phyloP scores from a whole-genome alignment of 2,888 invertebrate genomes.

The Lithodes maja region DNA sequence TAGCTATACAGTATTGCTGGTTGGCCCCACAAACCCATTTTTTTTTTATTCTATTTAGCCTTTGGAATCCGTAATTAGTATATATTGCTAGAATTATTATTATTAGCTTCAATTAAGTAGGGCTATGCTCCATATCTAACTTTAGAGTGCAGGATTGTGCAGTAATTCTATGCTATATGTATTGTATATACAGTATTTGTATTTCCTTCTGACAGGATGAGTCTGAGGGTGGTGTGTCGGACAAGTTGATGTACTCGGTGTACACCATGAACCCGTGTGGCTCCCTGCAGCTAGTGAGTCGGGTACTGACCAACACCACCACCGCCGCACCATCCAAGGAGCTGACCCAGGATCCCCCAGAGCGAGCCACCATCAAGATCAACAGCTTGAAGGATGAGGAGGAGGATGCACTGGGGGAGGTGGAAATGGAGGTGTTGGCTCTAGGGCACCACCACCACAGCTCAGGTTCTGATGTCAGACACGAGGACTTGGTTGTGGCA shows the following conservation, averaged over 20 bases:
- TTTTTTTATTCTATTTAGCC: no score
- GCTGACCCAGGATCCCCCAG: constrained; percentile 8
- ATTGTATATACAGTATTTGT: background rate
- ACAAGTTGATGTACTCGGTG: constrained; percentile 55
- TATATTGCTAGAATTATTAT: no score
- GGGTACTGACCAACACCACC: constrained; percentile 44
- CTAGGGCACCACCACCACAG: constrained; percentile 8
- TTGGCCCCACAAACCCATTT: no score
- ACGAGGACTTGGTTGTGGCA: constrained; percentile 48
- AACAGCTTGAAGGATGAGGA: constrained; percentile 35
- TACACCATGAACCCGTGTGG: constrained; percentile 60
- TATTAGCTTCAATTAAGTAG: no score
- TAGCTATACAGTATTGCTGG: no score
- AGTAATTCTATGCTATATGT: no score
- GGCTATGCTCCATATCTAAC: no score
- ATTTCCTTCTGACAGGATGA: constrained; percentile 31
- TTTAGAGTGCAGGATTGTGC: no score
- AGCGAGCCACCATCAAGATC: constrained; percentile 42
- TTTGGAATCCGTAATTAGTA: no score
- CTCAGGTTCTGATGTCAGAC: background rate
- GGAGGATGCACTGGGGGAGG: background rate
- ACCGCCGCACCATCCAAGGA: constrained; percentile 25
- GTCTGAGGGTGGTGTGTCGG: constrained; percentile 28
- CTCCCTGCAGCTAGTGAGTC: constrained; percentile 50
- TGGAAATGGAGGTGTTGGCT: background rate